Conservation (phyloP, 1,140 invertebrate genomes). For the Drosophila ohnishii region DNA sequence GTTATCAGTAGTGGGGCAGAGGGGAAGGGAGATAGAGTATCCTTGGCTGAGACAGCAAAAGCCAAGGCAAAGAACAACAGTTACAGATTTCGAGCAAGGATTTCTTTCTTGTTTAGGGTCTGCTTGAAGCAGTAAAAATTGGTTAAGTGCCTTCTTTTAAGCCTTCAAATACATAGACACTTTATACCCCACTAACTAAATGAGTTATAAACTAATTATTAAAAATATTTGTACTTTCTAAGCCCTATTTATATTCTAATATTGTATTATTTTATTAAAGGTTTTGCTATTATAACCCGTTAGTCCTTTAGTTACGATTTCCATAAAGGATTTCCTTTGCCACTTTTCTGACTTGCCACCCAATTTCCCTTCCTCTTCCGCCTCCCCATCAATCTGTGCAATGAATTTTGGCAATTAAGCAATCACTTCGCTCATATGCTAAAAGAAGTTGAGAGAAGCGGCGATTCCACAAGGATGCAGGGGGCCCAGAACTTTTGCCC, state of each 20-base stretch:
- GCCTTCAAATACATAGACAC: no score
- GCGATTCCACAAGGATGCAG: background rate
- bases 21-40: background rate
- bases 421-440: conserved; percentile 49
- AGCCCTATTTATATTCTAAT: background rate
- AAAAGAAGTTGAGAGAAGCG: background rate
- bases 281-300: no score
- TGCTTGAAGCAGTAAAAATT: no score
- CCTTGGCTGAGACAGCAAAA: conserved; percentile 1
- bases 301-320: background rate
- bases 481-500: conserved; percentile 12
- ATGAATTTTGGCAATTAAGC: conserved; percentile 57
- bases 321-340: background rate
- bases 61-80: conserved; percentile 14
- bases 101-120: no score
- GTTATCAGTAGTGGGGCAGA: background rate
- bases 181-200: background rate
- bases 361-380: background rate
- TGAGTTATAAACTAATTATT: background rate
- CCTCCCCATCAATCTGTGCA: conserved; percentile 31
- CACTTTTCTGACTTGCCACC: background rate
- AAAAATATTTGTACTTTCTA: background rate
- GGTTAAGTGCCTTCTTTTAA: background rate
- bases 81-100: conserved; percentile 2
- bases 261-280: background rate